Evolutionary conservation across 2,113 vertebrate species (phyloP).

Genomic region (Egretta garzetta): DNA sequence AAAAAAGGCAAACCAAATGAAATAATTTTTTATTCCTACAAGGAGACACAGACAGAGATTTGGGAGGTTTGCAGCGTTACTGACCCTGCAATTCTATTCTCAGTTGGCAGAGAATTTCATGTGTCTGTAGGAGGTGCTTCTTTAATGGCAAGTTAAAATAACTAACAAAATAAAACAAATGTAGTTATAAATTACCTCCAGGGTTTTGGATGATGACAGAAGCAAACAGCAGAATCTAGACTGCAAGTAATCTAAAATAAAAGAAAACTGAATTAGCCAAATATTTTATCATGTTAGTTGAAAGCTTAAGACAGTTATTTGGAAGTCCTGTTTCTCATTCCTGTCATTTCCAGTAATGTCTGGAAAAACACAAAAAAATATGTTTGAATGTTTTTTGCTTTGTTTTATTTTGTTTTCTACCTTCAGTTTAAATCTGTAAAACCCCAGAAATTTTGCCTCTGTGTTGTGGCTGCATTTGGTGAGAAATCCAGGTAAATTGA

Average conservation of each 20-base stretch:
- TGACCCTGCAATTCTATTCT: not conserved
- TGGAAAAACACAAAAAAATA: not conserved
- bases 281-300: conserved; percentile 6
- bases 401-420: not conserved
- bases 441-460: not conserved
- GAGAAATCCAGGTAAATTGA: not conserved
- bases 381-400: not conserved
- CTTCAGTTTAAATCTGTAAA: not conserved
- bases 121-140: not conserved
- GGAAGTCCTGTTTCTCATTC: conserved; percentile 6
- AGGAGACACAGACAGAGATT: not conserved
- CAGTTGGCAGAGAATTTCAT: not conserved
- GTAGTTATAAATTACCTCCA: not conserved
- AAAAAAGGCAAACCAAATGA: not conserved
- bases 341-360: not conserved
- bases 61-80: not conserved
- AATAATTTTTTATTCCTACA: not conserved
- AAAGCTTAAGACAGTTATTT: not conserved
- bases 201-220: not conserved
- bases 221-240: not conserved
- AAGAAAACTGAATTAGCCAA: conserved; percentile 24
- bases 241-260: not conserved
- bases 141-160: not conserved
- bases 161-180: not conserved
- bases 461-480: not conserved